phyloP scores from a whole-genome alignment of 2,797 vertebrate species.

The Pygocentrus nattereri region DNA sequence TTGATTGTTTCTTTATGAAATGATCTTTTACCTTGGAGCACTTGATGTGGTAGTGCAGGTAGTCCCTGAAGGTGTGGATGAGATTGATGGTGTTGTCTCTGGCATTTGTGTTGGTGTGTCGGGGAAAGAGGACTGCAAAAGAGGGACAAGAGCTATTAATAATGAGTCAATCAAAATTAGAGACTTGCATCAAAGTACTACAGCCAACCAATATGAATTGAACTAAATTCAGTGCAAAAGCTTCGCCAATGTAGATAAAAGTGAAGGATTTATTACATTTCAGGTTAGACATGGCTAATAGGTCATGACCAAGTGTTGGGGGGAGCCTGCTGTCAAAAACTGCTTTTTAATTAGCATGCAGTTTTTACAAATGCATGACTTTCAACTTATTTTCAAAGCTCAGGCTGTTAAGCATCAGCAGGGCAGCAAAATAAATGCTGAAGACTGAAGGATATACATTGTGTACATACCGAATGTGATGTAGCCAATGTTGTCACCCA shows the following conservation, averaged over 20 bases:
- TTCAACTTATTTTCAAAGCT: neutral
- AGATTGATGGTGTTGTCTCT: conserved; percentile 99
- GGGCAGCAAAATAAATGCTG: neutral
- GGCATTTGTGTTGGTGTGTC: conserved; percentile 94
- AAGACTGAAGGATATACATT: neutral
- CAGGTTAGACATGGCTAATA: neutral
- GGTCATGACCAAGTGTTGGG: neutral
- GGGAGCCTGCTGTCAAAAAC: neutral
- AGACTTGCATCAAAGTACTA: neutral
- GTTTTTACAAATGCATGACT: neutral
- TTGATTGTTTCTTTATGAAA: too few species aligned
- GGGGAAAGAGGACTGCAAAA: conserved; percentile 91
- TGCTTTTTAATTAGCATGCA: neutral
- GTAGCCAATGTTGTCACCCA: conserved; percentile 98
- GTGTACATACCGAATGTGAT: conserved; percentile 90
- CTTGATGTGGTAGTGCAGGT: conserved; percentile 99
- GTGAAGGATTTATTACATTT: neutral
- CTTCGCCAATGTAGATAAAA: neutral
- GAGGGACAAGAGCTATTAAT: neutral
- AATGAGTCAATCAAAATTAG: neutral
- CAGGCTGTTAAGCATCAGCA: neutral
- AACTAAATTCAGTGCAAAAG: neutral
- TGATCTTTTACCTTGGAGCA: conserved; percentile 91
- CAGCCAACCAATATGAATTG: neutral
- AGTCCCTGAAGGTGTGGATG: conserved; percentile 99